phyloP scores from a whole-genome alignment of 92 coral and sea anemone species.

The Bergia puertoricense region DNA sequence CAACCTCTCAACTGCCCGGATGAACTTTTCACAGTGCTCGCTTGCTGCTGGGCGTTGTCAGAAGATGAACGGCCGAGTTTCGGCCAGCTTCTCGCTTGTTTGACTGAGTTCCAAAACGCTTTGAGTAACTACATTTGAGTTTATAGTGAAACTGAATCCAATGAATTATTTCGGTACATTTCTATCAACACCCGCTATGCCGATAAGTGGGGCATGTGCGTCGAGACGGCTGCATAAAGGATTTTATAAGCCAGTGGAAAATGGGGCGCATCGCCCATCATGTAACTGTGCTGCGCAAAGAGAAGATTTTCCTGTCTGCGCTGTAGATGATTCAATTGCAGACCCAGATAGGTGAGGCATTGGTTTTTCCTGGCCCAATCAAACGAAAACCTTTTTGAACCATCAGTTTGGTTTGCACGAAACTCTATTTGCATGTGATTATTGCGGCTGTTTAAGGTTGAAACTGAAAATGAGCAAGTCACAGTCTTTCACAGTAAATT shows the following conservation, averaged over 20 bases:
- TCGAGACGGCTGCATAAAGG: not conserved
- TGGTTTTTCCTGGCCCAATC: no score
- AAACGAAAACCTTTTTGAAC: not conserved
- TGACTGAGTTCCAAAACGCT: slow-evolving; percentile 90
- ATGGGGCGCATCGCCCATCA: not conserved
- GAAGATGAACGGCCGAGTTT: slow-evolving; percentile 95
- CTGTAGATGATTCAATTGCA: not conserved
- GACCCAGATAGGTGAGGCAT: not conserved
- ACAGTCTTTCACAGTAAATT: not conserved
- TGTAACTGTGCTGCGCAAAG: not conserved
- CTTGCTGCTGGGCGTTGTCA: slow-evolving; percentile 98
- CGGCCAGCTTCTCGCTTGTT: slow-evolving; percentile 81
- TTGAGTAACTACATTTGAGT: slow-evolving; percentile 84
- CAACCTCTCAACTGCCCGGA: slow-evolving; percentile 98
- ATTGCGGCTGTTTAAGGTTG: not conserved
- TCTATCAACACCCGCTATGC: no score
- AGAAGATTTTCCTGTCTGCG: not conserved
- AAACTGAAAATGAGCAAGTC: not conserved
- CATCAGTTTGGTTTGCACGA: not conserved
- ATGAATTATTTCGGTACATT: not conserved
- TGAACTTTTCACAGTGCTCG: slow-evolving; percentile 94
- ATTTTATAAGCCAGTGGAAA: no score
- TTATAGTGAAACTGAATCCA: not conserved
- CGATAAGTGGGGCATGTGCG: not conserved
- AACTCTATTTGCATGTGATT: not conserved